phyloP scores from a whole-genome alignment of 1,140 invertebrate genomes.

The Drosophila azteca region DNA sequence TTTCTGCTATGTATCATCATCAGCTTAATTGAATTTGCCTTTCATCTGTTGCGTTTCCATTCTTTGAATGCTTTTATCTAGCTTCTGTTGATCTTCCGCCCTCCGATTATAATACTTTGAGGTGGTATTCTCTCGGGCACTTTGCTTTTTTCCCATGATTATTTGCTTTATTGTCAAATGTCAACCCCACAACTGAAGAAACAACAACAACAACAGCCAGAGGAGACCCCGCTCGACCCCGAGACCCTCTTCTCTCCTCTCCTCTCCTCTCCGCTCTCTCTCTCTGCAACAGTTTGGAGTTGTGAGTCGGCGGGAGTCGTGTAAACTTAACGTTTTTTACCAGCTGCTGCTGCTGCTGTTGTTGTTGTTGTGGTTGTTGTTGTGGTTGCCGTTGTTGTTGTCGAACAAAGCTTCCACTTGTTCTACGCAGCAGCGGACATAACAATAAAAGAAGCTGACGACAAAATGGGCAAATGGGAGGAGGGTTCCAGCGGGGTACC shows the following conservation, averaged over 20 bases:
- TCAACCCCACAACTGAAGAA: constrained; percentile 61
- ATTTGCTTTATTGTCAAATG: constrained; percentile 83
- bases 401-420: constrained; percentile 82
- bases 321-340: constrained; percentile 75
- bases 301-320: constrained; percentile 57
- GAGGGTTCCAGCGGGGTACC: constrained; percentile 1
- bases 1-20: no score
- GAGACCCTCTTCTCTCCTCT: constrained; percentile 21
- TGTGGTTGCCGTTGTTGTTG: constrained; percentile 59
- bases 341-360: constrained; percentile 45
- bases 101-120: constrained; percentile 29
- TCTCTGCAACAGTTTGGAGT: constrained; percentile 49
- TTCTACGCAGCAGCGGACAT: constrained; percentile 78
- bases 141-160: constrained; percentile 81
- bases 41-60: constrained; percentile 6
- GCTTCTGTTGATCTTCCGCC: constrained; percentile 11
- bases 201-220: constrained; percentile 3
- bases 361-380: constrained; percentile 13
- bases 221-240: constrained; percentile 40
- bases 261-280: no score
- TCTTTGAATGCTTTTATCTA: constrained; percentile 17
- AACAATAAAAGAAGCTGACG: constrained; percentile 75
- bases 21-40: constrained; percentile 4
- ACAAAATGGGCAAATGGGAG: constrained; percentile 32
- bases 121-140: constrained; percentile 33